Conservation (phyloP, 2,113 vertebrate species). For the Trogon melanurus region DNA sequence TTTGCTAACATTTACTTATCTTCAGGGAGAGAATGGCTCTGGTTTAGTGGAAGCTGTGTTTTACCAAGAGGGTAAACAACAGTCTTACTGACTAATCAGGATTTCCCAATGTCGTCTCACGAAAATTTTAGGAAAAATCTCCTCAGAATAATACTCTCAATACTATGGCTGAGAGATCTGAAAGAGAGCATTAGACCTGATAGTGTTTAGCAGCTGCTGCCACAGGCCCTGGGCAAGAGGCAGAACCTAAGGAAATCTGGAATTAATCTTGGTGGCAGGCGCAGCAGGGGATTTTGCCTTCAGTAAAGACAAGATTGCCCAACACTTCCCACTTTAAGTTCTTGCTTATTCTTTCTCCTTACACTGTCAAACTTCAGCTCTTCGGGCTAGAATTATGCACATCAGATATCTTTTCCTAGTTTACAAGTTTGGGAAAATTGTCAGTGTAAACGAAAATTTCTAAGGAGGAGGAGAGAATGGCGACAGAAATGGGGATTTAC, state of each 20-base stretch:
- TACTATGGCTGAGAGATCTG: not conserved
- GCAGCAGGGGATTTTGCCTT: not conserved
- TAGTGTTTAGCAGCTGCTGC: not conserved
- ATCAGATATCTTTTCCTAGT: not conserved
- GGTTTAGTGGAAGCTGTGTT: slow-evolving; percentile 4
- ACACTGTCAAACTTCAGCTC: slow-evolving; percentile 6
- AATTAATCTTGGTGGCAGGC: slow-evolving; percentile 47
- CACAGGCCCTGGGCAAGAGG: not conserved
- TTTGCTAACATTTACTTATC: slow-evolving; percentile 54
- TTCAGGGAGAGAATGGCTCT: slow-evolving; percentile 8
- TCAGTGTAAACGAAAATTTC: not conserved
- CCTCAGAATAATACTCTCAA: not conserved
- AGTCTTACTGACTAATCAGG: slow-evolving; percentile 6
- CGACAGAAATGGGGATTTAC: not conserved
- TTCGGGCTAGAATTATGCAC: not conserved
- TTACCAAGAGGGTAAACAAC: slow-evolving; percentile 46
- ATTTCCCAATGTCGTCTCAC: slow-evolving; percentile 5
- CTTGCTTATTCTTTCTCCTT: slow-evolving; percentile 39
- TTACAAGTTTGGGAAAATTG: not conserved
- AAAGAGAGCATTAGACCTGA: not conserved
- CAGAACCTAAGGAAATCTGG: slow-evolving; percentile 47
- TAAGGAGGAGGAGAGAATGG: not conserved
- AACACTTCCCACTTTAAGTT: slow-evolving; percentile 39
- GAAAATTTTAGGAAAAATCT: not conserved
- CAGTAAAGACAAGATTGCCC: slow-evolving; percentile 41